Evolutionary conservation across 2,113 vertebrate genomes (phyloP), one percentile per base, ranked within the genome.

Genomic region (Lagopus leucura): DNA sequence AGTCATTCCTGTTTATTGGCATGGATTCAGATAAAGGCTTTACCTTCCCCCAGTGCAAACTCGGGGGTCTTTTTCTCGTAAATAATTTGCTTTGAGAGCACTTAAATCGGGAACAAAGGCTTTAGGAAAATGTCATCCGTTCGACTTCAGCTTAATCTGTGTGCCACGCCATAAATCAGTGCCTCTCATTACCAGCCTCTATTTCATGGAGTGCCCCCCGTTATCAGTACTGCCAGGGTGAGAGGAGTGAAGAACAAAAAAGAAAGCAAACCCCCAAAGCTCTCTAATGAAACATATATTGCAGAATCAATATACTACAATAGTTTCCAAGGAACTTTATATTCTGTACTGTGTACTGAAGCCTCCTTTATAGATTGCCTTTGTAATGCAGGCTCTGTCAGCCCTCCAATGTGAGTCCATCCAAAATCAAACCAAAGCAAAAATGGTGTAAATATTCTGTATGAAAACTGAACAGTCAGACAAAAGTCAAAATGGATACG

Each of bases 271-370:
- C n/a, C 28, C 27, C 43, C 63, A 54, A 47, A 71, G 43, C 67
- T 71, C 86, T 90, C 36, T 86, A 82, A 94, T 93, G 80, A 86
- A 93, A 91, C 43, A 54, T 70, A n/a, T 40, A 81, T 81, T 61
- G 86, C 76, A 28, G 73, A 86, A 95, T 95, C 88, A 63, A 91
- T 94, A 91, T 57, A 79, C 70, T 65, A 57, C 73, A 57, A 5
- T 58, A 34, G 43, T 86, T 95, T 88, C 65, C 12, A 3, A 86
- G 43, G 65, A 95, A 71, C 43, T 92, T 88, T 86, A 25, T 78
- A 65, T 78, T 93, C 86, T 90, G 76, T 40, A 18, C 57, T 78
- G 22, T 42, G 42, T 55, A 65, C 36, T 28, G 47, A 83, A 90
- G 74, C 80, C 71, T 87, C 63, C 75, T 90, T 81, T 88, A 84